Base-by-base conservation (phyloP, 2,113 vertebrate species). In the Gambusia affinis region DNA sequence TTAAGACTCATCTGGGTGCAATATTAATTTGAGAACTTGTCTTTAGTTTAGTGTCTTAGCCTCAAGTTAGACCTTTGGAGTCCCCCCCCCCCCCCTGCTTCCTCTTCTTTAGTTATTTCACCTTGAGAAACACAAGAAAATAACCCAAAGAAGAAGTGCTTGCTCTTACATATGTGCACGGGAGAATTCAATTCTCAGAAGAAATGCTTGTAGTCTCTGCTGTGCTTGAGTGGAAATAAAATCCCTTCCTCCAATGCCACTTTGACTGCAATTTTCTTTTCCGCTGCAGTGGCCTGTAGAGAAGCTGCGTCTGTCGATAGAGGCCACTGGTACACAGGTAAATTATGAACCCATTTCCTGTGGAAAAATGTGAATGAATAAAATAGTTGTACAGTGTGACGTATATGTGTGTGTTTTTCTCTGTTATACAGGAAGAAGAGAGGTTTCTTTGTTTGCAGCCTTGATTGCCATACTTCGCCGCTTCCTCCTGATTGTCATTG, bases 1-100 rank as follows among this genome's bases (percentile, higher is more conserved):
- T 89, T 91, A 91, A 90, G 85, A 85, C 89, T 89, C 91, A 92
- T 89, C 78, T 78, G 88, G 87, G 92, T 87, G 76, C 85, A 80
- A 81, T 87, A 90, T 88, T 92, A 89, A 88, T 89, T 88, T 92
- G 79, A 88, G 86, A 77, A 73, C 63, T 75, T 78, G 22, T 91
- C 82, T 88, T 87, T 78, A 86, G 75, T 92, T 85, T 70, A 72
- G 74, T 79, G 67, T 80, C 87, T 51, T 71, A 79, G 73, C 69
- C 67, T 87, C 77, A 87, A 80, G 81, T 65, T 70, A 64, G 24
- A 71, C 73, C 79, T 79, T 72, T 12, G 6, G 76, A 75, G 82
- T 44, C 31, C 60, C 17, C 37, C 28, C 30, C 24, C 64, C 35
- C 67, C 17, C 37, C 19, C 37, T 22, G 33, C 30, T 67, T 64